Evolutionary conservation across 2,888 invertebrate species (phyloP).

Genomic region (Physocephala rufipes): DNA sequence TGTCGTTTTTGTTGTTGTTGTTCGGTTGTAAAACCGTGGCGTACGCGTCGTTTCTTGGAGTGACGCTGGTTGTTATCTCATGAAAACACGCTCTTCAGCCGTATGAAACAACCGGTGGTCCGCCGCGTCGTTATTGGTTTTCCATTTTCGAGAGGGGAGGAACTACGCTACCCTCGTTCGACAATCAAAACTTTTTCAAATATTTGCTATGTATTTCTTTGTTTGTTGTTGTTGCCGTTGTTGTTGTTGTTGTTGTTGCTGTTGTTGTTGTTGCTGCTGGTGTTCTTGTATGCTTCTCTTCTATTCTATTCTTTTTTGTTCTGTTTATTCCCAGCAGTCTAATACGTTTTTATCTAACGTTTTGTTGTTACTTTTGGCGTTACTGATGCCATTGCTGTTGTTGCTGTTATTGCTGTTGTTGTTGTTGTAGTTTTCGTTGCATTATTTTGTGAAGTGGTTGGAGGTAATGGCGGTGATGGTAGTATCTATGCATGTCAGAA

Average conservation of each 20-base stretch:
- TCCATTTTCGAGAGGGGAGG: background rate
- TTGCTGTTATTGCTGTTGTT: slow-evolving; percentile 33
- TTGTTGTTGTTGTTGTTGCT: too few species aligned
- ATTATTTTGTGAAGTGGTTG: background rate
- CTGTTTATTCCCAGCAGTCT: slow-evolving; percentile 32
- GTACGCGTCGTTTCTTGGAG: too few species aligned
- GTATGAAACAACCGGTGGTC: background rate
- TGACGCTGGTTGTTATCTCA: too few species aligned
- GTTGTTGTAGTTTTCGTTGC: slow-evolving; percentile 16
- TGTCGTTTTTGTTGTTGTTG: background rate
- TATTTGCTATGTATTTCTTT: slow-evolving; percentile 38
- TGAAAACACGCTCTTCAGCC: background rate
- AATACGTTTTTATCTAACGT: slow-evolving; percentile 29
- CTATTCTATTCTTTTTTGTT: slow-evolving; percentile 40
- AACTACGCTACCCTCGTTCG: background rate
- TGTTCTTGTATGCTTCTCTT: background rate
- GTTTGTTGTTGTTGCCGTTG: background rate
- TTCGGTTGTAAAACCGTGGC: too few species aligned
- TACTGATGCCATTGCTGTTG: slow-evolving; percentile 28
- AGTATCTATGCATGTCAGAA: slow-evolving; percentile 18
- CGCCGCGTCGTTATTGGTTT: background rate
- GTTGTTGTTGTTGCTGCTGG: too few species aligned
- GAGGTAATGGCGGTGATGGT: background rate
- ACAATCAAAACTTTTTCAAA: background rate
- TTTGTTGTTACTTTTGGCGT: too few species aligned